phyloP scores from a whole-genome alignment of 2,797 vertebrate genomes.

The Leptodactylus fallax region DNA sequence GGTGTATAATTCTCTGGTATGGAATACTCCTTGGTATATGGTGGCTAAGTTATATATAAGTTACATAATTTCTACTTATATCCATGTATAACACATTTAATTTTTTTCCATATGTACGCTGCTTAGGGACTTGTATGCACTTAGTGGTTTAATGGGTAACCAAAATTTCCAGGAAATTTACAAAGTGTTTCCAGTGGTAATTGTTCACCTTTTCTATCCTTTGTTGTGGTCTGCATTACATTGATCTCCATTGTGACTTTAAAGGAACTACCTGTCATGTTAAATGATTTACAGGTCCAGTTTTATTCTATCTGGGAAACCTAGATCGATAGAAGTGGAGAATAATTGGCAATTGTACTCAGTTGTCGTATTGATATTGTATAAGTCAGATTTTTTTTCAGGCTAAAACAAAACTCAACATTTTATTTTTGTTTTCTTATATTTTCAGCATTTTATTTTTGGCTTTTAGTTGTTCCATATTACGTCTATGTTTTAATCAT shows the following conservation, averaged over 20 bases:
- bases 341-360: neutral
- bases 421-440: neutral
- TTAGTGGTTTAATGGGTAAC: neutral
- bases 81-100: neutral
- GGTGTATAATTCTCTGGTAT: no score
- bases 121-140: neutral
- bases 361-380: constrained; percentile 5
- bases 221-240: neutral
- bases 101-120: neutral
- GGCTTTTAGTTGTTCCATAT: neutral
- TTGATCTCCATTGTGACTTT: neutral
- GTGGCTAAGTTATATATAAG: neutral
- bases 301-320: constrained; percentile 1
- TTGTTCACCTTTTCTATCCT: neutral
- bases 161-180: neutral
- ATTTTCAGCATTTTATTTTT: neutral
- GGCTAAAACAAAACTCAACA: neutral
- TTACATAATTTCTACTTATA: neutral
- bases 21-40: neutral
- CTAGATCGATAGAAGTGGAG: neutral
- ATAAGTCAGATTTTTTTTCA: neutral
- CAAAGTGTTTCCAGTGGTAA: neutral
- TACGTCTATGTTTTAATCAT: no score
- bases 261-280: neutral
- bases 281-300: neutral